phyloP scores from a whole-genome alignment of 92 coral and sea anemone genomes.

The Epizoanthus fatuus region DNA sequence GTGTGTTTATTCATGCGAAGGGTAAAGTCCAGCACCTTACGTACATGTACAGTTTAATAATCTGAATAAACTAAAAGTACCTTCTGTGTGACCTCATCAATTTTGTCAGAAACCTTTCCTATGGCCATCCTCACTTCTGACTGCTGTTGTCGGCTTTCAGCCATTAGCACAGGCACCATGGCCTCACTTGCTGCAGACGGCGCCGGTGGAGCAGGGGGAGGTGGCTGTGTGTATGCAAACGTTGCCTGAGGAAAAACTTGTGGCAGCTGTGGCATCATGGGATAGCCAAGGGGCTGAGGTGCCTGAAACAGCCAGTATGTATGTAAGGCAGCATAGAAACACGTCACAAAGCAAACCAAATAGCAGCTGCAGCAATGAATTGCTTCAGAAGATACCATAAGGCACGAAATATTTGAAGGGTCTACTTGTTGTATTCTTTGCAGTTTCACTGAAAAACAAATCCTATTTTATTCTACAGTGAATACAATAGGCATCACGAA shows the following conservation, averaged over 20 bases:
- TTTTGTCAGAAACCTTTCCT: slow-evolving; percentile 92
- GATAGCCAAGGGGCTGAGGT: slow-evolving; percentile 74
- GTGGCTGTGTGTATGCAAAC: slow-evolving; percentile 65
- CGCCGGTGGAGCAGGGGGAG: slow-evolving; percentile 70
- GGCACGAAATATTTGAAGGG: no score
- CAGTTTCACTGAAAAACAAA: no score
- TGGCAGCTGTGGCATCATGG: slow-evolving; percentile 82
- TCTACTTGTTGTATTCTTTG: no score
- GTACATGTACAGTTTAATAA: no score
- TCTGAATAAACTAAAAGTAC: slow-evolving; percentile 28
- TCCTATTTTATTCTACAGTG: no score
- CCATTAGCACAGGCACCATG: slow-evolving; percentile 97
- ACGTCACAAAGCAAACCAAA: no score
- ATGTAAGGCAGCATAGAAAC: no score
- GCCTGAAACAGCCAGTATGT: slow-evolving; percentile 42
- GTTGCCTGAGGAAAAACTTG: slow-evolving; percentile 68
- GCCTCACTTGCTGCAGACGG: slow-evolving; percentile 91
- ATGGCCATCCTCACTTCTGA: slow-evolving; percentile 95
- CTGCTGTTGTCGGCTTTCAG: slow-evolving; percentile 98
- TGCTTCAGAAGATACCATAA: no score
- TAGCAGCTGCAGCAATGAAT: no score
- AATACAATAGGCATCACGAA: not conserved
- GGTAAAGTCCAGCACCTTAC: no score
- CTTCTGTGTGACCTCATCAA: slow-evolving; percentile 91
- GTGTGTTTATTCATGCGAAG: no score